A percentile compares a stretch with the other conserved stretches of the same genome.
Evolutionary conservation across 2,888 invertebrate genomes (phyloP).

Genomic region (Ligdia adustata): DNA sequence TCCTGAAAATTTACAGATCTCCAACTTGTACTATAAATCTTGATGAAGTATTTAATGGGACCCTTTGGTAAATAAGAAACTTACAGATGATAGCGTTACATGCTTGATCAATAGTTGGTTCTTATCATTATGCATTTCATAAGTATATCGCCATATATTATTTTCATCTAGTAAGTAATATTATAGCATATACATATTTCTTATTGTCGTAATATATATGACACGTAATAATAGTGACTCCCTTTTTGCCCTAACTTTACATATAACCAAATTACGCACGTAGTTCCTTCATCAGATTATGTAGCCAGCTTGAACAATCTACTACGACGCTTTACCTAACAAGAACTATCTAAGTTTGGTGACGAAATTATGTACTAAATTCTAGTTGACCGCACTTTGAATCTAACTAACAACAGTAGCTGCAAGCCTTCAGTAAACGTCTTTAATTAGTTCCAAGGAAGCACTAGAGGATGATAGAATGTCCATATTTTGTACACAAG

Average conservation of each 20-base stretch:
- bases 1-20: slow-evolving; percentile 7
- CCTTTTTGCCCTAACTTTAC: too few species aligned
- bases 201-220: too few species aligned
- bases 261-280: too few species aligned
- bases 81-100: slow-evolving; percentile 7
- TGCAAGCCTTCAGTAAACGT: slow-evolving; percentile 16
- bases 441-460: slow-evolving; percentile 2
- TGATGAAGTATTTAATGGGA: slow-evolving; percentile 7
- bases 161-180: too few species aligned
- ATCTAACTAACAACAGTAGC: slow-evolving; percentile 12
- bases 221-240: too few species aligned
- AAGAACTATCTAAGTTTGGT: slow-evolving; percentile 9
- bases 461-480: too few species aligned
- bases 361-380: slow-evolving; percentile 20
- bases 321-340: slow-evolving; percentile 8
- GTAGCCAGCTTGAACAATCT: slow-evolving; percentile 5
- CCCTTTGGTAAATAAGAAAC: slow-evolving; percentile 11
- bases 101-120: too few species aligned
- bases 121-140: too few species aligned
- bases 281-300: neutral
- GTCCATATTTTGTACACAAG: too few species aligned
- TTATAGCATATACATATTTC: too few species aligned
- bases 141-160: too few species aligned
- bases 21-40: slow-evolving; percentile 9
- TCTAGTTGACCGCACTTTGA: slow-evolving; percentile 13